phyloP scores from a whole-genome alignment of 2,797 vertebrate genomes.

The Chaetodon trifasciatus region DNA sequence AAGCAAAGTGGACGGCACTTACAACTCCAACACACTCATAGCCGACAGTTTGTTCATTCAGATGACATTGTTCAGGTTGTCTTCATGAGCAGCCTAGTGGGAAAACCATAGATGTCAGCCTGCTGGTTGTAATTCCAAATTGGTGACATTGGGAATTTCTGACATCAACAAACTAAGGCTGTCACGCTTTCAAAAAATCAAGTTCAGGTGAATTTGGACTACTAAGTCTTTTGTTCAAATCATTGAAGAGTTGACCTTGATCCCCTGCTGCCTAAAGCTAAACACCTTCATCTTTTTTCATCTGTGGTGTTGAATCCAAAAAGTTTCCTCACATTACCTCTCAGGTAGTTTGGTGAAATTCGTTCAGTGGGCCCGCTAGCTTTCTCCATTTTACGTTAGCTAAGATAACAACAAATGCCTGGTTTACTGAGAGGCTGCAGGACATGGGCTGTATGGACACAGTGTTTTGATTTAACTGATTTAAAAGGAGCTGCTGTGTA shows the following conservation, averaged over 20 bases:
- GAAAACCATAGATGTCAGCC: not conserved
- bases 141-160: not conserved
- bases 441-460: not conserved
- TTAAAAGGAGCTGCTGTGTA: not conserved
- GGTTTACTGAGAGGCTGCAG: not conserved
- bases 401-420: not conserved
- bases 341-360: not conserved
- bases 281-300: not conserved
- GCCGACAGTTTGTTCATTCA: constrained; percentile 9
- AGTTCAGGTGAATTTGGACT: not conserved
- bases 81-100: not conserved
- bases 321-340: not conserved
- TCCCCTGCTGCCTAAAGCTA: too few relatives aligned
- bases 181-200: not conserved
- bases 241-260: not conserved
- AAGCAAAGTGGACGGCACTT: constrained; percentile 43
- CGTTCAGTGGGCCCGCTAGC: not conserved
- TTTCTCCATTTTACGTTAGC: not conserved
- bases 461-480: not conserved
- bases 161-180: not conserved
- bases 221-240: not conserved
- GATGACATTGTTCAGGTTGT: not conserved
- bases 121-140: not conserved
- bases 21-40: constrained; percentile 44
- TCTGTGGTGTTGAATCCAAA: not conserved